Conservation (phyloP, 2,888 invertebrate species). For the Hemaris fuciformis region DNA sequence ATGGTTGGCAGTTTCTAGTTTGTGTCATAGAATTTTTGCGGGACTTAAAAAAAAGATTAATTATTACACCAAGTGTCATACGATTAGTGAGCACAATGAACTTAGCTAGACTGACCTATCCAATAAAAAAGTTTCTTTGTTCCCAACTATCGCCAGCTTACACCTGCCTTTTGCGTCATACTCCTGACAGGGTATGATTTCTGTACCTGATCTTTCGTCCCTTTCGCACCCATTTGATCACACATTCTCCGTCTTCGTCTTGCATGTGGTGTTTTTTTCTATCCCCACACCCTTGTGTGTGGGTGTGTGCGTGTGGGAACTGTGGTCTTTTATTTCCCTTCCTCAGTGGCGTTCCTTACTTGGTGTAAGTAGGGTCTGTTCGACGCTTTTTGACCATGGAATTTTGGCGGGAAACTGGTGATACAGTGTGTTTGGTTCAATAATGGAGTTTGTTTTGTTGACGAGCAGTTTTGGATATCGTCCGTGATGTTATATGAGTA, state of each 20-base stretch:
- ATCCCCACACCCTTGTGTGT: constrained; percentile 70
- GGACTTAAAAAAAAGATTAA: neutral
- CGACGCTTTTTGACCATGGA: constrained; percentile 42
- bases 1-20: neutral
- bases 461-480: constrained; percentile 36
- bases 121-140: constrained; percentile 62
- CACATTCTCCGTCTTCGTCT: constrained; percentile 49
- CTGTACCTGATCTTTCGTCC: constrained; percentile 61
- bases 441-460: constrained; percentile 20
- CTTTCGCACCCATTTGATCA: constrained; percentile 41
- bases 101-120: constrained; percentile 58
- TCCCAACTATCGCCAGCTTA: constrained; percentile 58
- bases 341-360: constrained; percentile 52
- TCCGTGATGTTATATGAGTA: constrained; percentile 72
- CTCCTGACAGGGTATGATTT: constrained; percentile 68
- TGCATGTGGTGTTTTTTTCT: constrained; percentile 61
- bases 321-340: constrained; percentile 43
- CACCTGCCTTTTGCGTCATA: constrained; percentile 77
- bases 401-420: constrained; percentile 66
- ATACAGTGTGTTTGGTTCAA: constrained; percentile 28
- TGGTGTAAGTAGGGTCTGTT: constrained; percentile 49
- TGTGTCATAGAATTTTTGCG: neutral
- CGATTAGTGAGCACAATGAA: neutral
- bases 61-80: neutral
- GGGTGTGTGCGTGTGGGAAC: constrained; percentile 59